phyloP scores from a whole-genome alignment of 2,113 vertebrate genomes.

The Halcyon senegalensis region DNA sequence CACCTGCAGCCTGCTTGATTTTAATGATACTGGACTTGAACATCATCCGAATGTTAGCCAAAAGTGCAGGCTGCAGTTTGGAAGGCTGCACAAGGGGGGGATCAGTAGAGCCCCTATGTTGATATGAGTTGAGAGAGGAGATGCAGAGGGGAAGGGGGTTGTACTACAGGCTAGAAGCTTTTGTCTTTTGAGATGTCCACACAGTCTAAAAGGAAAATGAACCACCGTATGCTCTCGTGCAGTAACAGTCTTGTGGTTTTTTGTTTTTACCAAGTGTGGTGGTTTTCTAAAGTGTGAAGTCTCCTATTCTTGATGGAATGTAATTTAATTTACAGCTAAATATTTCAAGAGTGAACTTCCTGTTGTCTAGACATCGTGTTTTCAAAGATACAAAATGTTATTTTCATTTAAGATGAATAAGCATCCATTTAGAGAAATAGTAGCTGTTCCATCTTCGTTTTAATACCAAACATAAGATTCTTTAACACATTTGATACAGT shows the following conservation, averaged over 20 bases:
- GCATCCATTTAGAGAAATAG: neutral
- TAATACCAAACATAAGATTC: neutral
- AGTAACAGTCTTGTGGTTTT: neutral
- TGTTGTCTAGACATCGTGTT: neutral
- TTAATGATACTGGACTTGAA: neutral
- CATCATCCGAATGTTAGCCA: accelerated
- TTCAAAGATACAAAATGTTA: neutral
- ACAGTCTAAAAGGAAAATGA: neutral
- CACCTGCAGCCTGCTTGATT: neutral
- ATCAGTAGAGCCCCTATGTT: accelerated
- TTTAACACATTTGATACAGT: neutral
- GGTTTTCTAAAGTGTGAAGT: neutral
- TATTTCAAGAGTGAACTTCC: neutral
- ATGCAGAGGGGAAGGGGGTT: neutral
- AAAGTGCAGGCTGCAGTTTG: neutral
- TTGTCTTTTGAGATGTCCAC: neutral
- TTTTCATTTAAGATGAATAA: neutral
- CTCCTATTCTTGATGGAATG: neutral
- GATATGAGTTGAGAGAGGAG: neutral
- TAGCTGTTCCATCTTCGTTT: neutral
- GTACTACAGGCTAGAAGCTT: neutral
- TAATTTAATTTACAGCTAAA: neutral
- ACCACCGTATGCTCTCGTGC: accelerated
- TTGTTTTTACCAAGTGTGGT: neutral
- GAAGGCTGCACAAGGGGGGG: neutral